Evolutionary conservation across 2,888 invertebrate genomes (phyloP), one percentile per base, ranked within the genome.

Genomic region (Meandrusa payeni): DNA sequence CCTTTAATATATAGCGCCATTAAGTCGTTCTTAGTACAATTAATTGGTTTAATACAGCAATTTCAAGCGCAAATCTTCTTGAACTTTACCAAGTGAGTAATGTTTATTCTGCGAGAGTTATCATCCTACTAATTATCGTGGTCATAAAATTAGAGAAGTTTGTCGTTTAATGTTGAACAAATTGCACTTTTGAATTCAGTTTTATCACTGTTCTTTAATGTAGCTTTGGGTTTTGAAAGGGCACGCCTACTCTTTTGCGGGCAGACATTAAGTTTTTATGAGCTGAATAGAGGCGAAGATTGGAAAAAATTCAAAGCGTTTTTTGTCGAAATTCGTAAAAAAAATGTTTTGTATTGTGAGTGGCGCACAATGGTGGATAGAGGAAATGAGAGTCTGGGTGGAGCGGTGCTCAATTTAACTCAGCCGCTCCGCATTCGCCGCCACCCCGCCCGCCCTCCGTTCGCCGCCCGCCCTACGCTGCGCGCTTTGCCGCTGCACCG

Each of bases 271-370:
- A 78, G 75, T 74, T 78, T 78, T 69, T 70, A 71, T 74, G 69
- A 69, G 64, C 67, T 78, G 82, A 85, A 85, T 79, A 66, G 80
- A 80, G 66, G 77, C 77, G 78, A 80, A 83, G 80, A 86, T 86
- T 85, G 83, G 82, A 77, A 83, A 81, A 77, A 81, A 80, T 82
- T 83, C 82, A 82, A 82, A 85, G 81, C 77, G 71, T 71, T 82
- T 83, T 83, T 83, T 79, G 83, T 82, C 69, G 79, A 79, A 85
- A 82, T 83, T 82, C 73, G 75, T 77, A 78, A 68, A 65, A 83
- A 80, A 83, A 83, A 81, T 85, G 81, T 85, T 86, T 83, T 83
- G 85, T 83, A 85, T 87, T 86, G 85, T 85, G 81, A 80, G 74
- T 75, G 73, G 76, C 69, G 73, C 69, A 86, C 86, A 86, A 86